These are phyloP conservation scores for Abrostola tripartita DNA, from an alignment of 2,888 invertebrate species.

Conservation along the genomic window DNA sequence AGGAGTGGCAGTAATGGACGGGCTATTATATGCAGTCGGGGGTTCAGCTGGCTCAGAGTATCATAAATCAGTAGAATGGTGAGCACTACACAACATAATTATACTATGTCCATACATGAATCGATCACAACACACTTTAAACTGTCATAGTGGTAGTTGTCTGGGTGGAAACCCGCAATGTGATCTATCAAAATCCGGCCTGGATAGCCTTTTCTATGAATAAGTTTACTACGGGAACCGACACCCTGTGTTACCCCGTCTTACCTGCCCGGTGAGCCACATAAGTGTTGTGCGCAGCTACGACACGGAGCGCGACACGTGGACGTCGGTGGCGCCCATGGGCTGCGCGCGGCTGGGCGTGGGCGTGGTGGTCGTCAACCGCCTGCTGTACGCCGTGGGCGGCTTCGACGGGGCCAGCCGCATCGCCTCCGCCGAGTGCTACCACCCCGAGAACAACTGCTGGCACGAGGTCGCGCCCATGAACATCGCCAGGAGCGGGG, in stretches of 20 bases:
- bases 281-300: slow-evolving; percentile 86
- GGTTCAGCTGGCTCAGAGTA: slow-evolving; percentile 95
- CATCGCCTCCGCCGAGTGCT: slow-evolving; percentile 94
- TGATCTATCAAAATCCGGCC: too few relatives aligned
- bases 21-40: slow-evolving; percentile 96
- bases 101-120: too few relatives aligned
- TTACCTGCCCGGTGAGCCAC: too few relatives aligned
- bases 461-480: slow-evolving; percentile 95
- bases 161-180: too few relatives aligned
- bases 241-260: too few relatives aligned
- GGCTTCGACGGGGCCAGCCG: slow-evolving; percentile 95
- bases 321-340: slow-evolving; percentile 93
- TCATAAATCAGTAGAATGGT: slow-evolving; percentile 97
- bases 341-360: slow-evolving; percentile 93
- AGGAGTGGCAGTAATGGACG: slow-evolving; percentile 98
- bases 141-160: neutral
- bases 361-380: slow-evolving; percentile 93
- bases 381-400: slow-evolving; percentile 94
- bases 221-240: too few relatives aligned
- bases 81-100: slow-evolving; percentile 67
- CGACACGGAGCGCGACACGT: slow-evolving; percentile 95
- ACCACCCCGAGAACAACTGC: slow-evolving; percentile 96
- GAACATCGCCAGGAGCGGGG: slow-evolving; percentile 94
- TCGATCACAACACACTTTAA: neutral
- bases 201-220: too few relatives aligned